Base-by-base conservation (phyloP, 2,113 vertebrate genomes). In the Argyrosomus japonicus region DNA sequence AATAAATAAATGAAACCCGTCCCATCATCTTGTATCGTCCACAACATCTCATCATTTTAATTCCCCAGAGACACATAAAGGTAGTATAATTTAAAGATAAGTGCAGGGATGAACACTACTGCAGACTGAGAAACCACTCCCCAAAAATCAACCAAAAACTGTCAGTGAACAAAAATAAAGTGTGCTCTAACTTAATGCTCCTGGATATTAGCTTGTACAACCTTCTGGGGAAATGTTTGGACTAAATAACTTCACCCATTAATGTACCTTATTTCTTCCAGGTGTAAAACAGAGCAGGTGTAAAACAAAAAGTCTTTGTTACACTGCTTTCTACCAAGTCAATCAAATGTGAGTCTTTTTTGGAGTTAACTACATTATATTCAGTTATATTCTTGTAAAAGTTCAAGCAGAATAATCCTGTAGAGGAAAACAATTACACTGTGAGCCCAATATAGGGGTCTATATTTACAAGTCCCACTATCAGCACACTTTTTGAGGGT, bases 91-190 rank as follows among this genome's bases (percentile, higher is more conserved):
- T 82, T 32, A 36, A 61, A 23, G 29, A 77, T 76, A 75, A 82
- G 79, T 64, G 74, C 77, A 61, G 32, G 7, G 25, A 70, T 43
- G 67, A 88, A 56, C 27, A 75, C 29, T 19, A 40, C 64, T 23
- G 62, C n/a, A 50, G 67, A 68, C 32, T 73, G 15, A 56, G 54
- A 53, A 72, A 57, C 47, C 56, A 32, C 45, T 43, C 43, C 45
- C 43, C 18, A 68, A 29, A 76, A 77, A 87, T 70, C 62, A 79
- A 70, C 36, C 15, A 21, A 32, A 77, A 85, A 78, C 68, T 87
- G 56, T 54, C 81, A 86, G 47, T 47, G 15, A 75, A 73, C 23
- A 75, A 36, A 56, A 77, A 32, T 32, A 32, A 62, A 85, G 18
- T 77, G 68, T 70, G 40, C 29, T 45, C 32, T n/a, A 51, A 48